Evolutionary conservation across 2,113 vertebrate genomes (phyloP), one percentile per base, ranked within the genome.

Genomic region (Pithys albifrons): DNA sequence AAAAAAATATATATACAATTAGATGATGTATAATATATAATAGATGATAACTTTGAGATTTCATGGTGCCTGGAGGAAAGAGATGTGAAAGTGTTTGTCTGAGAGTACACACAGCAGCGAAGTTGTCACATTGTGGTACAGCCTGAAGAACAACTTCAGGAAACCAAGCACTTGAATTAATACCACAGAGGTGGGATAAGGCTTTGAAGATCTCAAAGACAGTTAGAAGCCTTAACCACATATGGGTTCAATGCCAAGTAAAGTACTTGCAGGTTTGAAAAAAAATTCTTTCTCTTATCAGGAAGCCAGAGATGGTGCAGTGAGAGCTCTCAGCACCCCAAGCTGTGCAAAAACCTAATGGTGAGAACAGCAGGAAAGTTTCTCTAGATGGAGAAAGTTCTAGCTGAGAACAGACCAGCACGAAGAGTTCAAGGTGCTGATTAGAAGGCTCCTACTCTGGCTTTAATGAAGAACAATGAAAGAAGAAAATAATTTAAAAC

Each of bases 61-160:
- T 81, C n/a, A 19, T 3, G 0, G 48, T 83, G 49, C 54, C 55
- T 70, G 39, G 6, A 64, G 39, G 54, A 77, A 55, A 64, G 43
- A 51, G 9, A 12, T 28, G 48, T 66, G 43, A 29, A 51, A 71
- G 35, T 16, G 8, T 64, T 89, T 88, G 29, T 6, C 48, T 33
- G 25, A 27, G 58, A 57, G n/a, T 33, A 25, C 18, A 16, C 12
- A 18, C 15, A 37, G 54, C 0, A 0, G 39, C 52, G 57, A 73
- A 80, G 25, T 25, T 0, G 0, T 77, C n/a, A 46, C 22, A 35
- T 65, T 0, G 0, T 28, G 35, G 29, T 15, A 49, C 15, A 19
- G 37, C 54, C 37, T 2, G 0, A 69, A 66, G 45, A 89, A 24
- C 18, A 39, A 14, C 1, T 2, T 23, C 28, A 69, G 54, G 70